phyloP scores from a whole-genome alignment of 2,888 invertebrate genomes.

The Iphiclides podalirius region DNA sequence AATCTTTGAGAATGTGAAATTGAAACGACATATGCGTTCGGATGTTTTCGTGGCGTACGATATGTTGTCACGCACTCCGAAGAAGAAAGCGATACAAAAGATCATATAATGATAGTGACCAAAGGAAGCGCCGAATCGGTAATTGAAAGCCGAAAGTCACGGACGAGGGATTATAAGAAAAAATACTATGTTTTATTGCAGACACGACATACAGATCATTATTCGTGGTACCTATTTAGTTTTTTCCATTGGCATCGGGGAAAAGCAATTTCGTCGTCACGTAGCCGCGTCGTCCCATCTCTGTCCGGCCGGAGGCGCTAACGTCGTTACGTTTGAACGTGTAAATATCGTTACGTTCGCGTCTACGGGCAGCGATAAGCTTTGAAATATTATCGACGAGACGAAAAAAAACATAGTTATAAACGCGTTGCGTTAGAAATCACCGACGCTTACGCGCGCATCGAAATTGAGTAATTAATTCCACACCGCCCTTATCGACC shows the following conservation, averaged over 20 bases:
- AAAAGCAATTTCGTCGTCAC: slow-evolving; percentile 24
- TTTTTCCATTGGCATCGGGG: neutral
- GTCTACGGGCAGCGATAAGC: slow-evolving; percentile 65
- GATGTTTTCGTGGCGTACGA: too few species aligned
- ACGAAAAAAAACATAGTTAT: slow-evolving; percentile 66
- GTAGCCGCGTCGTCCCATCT: slow-evolving; percentile 8
- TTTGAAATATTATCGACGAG: slow-evolving; percentile 58
- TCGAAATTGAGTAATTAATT: slow-evolving; percentile 75
- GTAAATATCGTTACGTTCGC: slow-evolving; percentile 59
- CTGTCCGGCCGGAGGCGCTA: slow-evolving; percentile 30
- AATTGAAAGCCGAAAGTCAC: neutral
- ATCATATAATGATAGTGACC: slow-evolving; percentile 74
- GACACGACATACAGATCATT: neutral
- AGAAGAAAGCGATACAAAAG: too few species aligned
- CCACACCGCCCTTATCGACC: slow-evolving; percentile 57
- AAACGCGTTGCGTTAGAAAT: slow-evolving; percentile 68
- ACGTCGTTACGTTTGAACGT: slow-evolving; percentile 54
- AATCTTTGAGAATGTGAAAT: slow-evolving; percentile 55
- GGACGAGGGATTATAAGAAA: neutral
- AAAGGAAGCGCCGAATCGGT: slow-evolving; percentile 36
- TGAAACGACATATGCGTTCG: too few species aligned
- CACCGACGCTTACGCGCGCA: slow-evolving; percentile 69
- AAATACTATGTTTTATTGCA: neutral
- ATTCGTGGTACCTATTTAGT: too few species aligned
- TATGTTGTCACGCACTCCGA: too few species aligned